phyloP scores from a whole-genome alignment of 2,888 invertebrate genomes.

The Matsumyia berberina region DNA sequence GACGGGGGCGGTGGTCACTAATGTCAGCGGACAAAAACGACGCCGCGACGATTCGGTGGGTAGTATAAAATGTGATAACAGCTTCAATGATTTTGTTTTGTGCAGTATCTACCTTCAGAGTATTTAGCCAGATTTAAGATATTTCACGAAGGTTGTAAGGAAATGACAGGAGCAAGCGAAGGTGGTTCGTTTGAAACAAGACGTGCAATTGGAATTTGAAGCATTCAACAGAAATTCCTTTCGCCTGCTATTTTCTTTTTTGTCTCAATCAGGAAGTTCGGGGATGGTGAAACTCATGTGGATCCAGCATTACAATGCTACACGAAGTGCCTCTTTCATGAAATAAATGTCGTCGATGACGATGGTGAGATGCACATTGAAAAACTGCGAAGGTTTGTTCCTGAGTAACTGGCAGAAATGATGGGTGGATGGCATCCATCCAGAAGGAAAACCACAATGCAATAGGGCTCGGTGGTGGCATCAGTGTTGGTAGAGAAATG shows the following conservation, averaged over 20 bases:
- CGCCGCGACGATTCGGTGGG: slow-evolving; percentile 9
- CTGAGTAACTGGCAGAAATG: slow-evolving; percentile 65
- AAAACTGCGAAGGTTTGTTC: slow-evolving; percentile 3
- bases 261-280: background rate
- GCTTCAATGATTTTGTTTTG: background rate
- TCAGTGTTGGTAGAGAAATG: slow-evolving; percentile 77
- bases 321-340: background rate
- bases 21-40: slow-evolving; percentile 3
- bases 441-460: slow-evolving; percentile 75
- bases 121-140: slow-evolving; percentile 34
- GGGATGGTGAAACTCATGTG: background rate
- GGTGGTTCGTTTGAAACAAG: slow-evolving; percentile 27
- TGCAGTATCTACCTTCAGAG: slow-evolving; percentile 64
- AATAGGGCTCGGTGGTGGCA: slow-evolving; percentile 77
- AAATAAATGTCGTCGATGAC: background rate
- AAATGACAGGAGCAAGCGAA: slow-evolving; percentile 67
- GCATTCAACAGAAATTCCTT: background rate
- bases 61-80: background rate
- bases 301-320: background rate
- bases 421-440: slow-evolving; percentile 62
- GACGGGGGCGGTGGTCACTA: background rate
- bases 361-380: background rate
- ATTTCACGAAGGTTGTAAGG: slow-evolving; percentile 44
- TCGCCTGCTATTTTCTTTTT: background rate
- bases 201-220: too few relatives aligned